Evolutionary conservation across 2,797 vertebrate genomes (phyloP), one percentile per base, ranked within the genome.

Genomic region (Phoxinus dragarum): DNA sequence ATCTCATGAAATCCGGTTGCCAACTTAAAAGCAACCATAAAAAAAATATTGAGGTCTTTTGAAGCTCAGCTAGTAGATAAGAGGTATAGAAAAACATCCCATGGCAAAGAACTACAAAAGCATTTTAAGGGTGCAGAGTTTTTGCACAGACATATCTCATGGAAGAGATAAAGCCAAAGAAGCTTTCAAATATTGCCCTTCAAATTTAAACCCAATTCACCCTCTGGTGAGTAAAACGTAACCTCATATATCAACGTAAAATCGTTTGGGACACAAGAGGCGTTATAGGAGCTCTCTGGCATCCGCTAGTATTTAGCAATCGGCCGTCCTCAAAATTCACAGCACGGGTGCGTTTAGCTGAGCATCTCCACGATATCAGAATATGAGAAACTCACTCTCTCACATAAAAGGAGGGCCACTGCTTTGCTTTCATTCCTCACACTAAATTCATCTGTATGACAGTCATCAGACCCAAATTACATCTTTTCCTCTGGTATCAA

Each of bases 1-100:
- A 84, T 79, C 76, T 73, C 11, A 2, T 17, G 17, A 44, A 80
- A 72, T 73, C 31, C 14, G 0, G 19, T 38, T 66, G 42, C 16
- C 66, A 85, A 85, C 42, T 49, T 85, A 73, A 85, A 80, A 80
- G 74, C 52, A 79, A 67, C 61, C 49, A 6, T 54, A 81, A 75
- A 44, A 83, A 54, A 66, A 42, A 84, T 34, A 78, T n/a, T 27
- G 19, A 73, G 52, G 17, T 69, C 66, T 76, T 76, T 71, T 84
- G 36, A 84, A 71, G 76, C 84, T 66, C 52, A 72, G 42, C 54
- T 64, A 54, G 23, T 72, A 72, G 68, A 85, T 80, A 85, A 61
- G 76, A 47, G 42, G 76, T 64, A 59, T 47, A 64, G 56, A n/a
- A 73, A 85, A 84, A 78, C 38, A 59, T 79, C 75, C 38, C 3